phyloP scores from a whole-genome alignment of 2,888 invertebrate species.

The Steromphala cineraria region DNA sequence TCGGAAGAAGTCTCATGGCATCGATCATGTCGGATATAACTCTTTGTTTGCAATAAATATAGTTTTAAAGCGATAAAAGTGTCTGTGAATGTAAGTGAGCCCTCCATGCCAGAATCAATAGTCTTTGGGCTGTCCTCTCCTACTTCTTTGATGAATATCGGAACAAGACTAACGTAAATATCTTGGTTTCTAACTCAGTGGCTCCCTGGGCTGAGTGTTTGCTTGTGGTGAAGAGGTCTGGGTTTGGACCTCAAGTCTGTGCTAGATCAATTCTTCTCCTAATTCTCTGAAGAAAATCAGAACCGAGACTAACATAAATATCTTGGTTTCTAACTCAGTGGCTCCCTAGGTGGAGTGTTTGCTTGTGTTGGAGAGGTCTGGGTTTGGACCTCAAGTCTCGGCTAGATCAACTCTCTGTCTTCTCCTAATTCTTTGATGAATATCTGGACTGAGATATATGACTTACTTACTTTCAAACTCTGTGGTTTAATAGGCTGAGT shows the following conservation, averaged over 20 bases:
- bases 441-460: background rate
- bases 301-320: background rate
- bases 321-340: too few relatives aligned
- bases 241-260: too few relatives aligned
- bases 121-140: background rate
- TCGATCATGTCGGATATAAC: conserved; percentile 12
- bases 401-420: too few relatives aligned
- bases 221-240: background rate
- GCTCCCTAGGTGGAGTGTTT: background rate
- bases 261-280: background rate
- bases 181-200: too few relatives aligned
- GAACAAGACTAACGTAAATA: background rate
- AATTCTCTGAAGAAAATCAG: background rate
- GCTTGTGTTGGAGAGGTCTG: background rate
- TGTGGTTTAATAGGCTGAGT: background rate
- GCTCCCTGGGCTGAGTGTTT: background rate
- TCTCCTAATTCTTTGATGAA: conserved; percentile 1
- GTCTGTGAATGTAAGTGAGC: conserved; percentile 10
- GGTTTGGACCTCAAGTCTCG: too few relatives aligned
- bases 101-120: background rate
- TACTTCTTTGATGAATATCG: conserved; percentile 1
- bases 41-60: conserved; percentile 18
- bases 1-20: background rate
- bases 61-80: conserved; percentile 10
- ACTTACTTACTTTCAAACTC: too few relatives aligned